These are phyloP conservation scores for Pangasius krempfi DNA, from an alignment of 2,797 vertebrate species.

Conservation along the genomic window DNA sequence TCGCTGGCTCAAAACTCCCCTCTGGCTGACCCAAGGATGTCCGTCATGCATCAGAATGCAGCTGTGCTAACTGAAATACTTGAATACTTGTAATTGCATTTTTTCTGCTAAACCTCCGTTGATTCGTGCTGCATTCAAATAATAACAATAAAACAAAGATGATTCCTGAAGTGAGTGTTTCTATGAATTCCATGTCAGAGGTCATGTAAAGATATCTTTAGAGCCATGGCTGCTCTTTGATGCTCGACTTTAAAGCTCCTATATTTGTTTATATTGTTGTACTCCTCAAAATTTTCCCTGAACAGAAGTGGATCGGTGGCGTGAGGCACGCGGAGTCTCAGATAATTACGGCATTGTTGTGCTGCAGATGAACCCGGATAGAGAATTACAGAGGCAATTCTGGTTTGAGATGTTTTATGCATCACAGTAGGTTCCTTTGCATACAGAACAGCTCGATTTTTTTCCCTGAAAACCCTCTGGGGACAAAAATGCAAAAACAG, in stretches of 20 bases:
- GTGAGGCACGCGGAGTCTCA: slow-evolving; percentile 50
- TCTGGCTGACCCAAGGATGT: neutral
- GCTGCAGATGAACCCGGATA: slow-evolving; percentile 21
- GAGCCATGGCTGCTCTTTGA: neutral
- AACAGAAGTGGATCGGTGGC: slow-evolving; percentile 23
- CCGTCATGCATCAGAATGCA: neutral
- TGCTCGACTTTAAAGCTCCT: neutral
- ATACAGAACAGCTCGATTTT: neutral
- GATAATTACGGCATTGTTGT: slow-evolving; percentile 51
- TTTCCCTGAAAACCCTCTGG: neutral
- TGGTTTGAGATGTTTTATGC: slow-evolving; percentile 28
- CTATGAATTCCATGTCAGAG: no score
- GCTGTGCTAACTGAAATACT: neutral
- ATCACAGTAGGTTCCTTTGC: slow-evolving; percentile 26
- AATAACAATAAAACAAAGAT: neutral
- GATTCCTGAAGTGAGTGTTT: neutral
- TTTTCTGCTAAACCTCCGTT: neutral
- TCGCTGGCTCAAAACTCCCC: neutral
- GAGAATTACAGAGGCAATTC: slow-evolving; percentile 24
- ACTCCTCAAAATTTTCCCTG: slow-evolving; percentile 53
- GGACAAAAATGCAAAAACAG: slow-evolving; percentile 9
- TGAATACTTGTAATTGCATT: no score
- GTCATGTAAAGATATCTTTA: neutral
- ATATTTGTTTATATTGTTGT: slow-evolving; percentile 30
- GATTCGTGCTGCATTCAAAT: neutral